phyloP scores from a whole-genome alignment of 1,140 invertebrate genomes.

The Mactra quadrangularis region DNA sequence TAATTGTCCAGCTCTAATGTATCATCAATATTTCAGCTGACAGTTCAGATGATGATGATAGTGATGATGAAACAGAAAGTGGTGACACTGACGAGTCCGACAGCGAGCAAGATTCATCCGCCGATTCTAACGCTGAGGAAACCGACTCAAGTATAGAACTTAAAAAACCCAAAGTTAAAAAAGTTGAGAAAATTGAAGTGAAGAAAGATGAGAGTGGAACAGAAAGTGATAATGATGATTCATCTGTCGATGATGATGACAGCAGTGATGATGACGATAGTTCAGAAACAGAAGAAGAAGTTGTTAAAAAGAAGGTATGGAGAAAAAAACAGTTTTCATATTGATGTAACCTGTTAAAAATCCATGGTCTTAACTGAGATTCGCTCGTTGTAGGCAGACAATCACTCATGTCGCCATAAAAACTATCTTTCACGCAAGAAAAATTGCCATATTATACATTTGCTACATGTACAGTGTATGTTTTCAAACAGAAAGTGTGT shows the following conservation, averaged over 20 bases:
- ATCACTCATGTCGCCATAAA: too few relatives aligned
- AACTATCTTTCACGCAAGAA: too few relatives aligned
- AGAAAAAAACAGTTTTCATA: too few relatives aligned
- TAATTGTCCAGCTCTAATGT: too few relatives aligned
- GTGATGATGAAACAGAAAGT: slow-evolving; percentile 69
- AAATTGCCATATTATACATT: too few relatives aligned
- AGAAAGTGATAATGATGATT: slow-evolving; percentile 27
- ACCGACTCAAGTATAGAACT: slow-evolving; percentile 72
- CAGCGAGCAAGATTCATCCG: slow-evolving; percentile 69
- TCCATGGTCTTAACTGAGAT: too few relatives aligned
- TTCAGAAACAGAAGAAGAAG: slow-evolving; percentile 33
- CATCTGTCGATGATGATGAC: slow-evolving; percentile 34
- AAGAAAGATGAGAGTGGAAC: slow-evolving; percentile 53
- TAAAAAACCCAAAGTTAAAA: slow-evolving; percentile 81
- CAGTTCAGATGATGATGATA: slow-evolving; percentile 68
- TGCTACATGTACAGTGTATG: too few relatives aligned
- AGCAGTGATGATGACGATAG: slow-evolving; percentile 44
- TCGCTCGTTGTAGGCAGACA: too few relatives aligned
- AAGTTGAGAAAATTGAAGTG: slow-evolving; percentile 58
- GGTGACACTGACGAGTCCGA: slow-evolving; percentile 79
- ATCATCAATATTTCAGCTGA: slow-evolving; percentile 28
- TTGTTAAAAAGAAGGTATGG: slow-evolving; percentile 30
- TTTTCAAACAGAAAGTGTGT: too few relatives aligned
- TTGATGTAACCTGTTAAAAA: too few relatives aligned
- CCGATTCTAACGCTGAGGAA: slow-evolving; percentile 68